phyloP scores from a whole-genome alignment of 2,888 invertebrate genomes.

The Didymodactylos carnosus region DNA sequence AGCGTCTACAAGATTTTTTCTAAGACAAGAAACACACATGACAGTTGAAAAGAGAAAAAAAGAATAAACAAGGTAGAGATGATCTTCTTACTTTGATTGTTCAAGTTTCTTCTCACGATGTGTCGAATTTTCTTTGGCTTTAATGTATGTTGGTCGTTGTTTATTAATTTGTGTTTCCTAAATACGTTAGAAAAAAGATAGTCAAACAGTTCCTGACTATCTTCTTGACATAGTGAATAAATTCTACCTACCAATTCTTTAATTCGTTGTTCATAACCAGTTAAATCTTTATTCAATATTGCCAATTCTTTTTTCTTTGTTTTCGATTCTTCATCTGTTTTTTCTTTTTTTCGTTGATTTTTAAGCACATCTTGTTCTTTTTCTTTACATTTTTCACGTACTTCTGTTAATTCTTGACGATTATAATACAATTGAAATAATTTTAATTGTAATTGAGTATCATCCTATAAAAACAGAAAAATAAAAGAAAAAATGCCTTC shows the following conservation, averaged over 20 bases:
- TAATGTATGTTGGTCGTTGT: slow-evolving; percentile 61
- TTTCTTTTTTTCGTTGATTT: slow-evolving; percentile 39
- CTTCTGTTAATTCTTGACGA: slow-evolving; percentile 64
- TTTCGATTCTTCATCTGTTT: slow-evolving; percentile 69
- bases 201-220: not conserved
- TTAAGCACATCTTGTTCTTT: slow-evolving; percentile 44
- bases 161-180: slow-evolving; percentile 46
- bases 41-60: no score
- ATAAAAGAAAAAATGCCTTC: not conserved
- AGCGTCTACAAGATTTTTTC: slow-evolving; percentile 45
- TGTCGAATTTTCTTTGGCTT: slow-evolving; percentile 74
- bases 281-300: slow-evolving; percentile 60
- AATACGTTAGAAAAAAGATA: no score
- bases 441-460: slow-evolving; percentile 74
- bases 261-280: slow-evolving; percentile 79
- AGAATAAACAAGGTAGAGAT: no score
- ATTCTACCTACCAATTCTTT: slow-evolving; percentile 48
- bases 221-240: not conserved
- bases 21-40: slow-evolving; percentile 31
- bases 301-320: slow-evolving; percentile 84
- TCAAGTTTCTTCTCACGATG: slow-evolving; percentile 86
- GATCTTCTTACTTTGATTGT: slow-evolving; percentile 37
- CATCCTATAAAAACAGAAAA: slow-evolving; percentile 43
- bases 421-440: slow-evolving; percentile 82
- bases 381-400: slow-evolving; percentile 60